Percentiles rank a stretch among this genome's conserved stretches.
phyloP scores from a whole-genome alignment of 2,888 invertebrate species.

The Litoditis marina region DNA sequence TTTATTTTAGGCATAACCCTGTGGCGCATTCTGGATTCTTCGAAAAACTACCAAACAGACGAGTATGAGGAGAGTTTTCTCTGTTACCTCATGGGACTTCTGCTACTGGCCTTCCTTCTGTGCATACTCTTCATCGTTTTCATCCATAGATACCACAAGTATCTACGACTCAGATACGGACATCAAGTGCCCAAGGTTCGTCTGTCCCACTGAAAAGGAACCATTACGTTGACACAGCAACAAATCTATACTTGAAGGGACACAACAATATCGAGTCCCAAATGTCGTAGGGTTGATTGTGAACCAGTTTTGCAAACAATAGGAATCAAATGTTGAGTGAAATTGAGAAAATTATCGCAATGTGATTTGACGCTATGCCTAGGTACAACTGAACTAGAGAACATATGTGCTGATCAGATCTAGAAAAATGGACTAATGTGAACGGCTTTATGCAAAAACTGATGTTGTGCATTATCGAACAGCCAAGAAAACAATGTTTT shows the following conservation, averaged over 20 bases:
- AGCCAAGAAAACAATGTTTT: constrained; percentile 3
- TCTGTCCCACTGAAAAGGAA: neutral
- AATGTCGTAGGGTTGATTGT: too few species aligned
- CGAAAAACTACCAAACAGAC: constrained; percentile 41
- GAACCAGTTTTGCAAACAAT: too few species aligned
- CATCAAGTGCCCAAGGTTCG: constrained; percentile 44
- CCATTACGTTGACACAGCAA: neutral
- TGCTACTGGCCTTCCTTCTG: constrained; percentile 39
- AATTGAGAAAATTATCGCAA: neutral
- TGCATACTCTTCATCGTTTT: constrained; percentile 42
- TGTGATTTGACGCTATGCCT: neutral
- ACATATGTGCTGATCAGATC: too few species aligned
- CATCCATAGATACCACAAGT: constrained; percentile 40
- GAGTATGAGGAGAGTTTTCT: constrained; percentile 40
- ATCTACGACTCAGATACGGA: constrained; percentile 42
- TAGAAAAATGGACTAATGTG: neutral
- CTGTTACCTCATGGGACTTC: constrained; percentile 42
- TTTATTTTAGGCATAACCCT: constrained; percentile 29
- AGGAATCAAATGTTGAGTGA: neutral
- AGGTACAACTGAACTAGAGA: neutral
- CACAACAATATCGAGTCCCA: too few species aligned
- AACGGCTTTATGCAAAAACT: neutral
- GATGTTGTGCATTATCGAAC: neutral
- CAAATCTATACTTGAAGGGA: too few species aligned
- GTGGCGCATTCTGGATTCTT: constrained; percentile 32